Evolutionary conservation across 2,797 vertebrate genomes (phyloP), one percentile per base, ranked within the genome.

Genomic region (Galaxias olidus): DNA sequence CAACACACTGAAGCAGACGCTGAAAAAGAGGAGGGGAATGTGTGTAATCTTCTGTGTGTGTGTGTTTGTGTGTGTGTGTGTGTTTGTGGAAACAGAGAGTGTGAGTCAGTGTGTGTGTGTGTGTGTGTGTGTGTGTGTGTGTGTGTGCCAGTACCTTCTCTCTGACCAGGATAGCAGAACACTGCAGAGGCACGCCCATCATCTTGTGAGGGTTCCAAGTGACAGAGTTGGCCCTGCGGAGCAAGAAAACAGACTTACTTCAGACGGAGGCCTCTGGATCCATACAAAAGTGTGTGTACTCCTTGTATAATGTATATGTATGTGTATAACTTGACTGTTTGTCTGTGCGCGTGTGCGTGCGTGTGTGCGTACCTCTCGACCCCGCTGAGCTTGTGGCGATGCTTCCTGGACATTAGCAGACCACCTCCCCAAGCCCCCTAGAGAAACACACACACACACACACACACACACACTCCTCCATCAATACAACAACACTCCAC

Each of bases 131-230:
- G 66, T 48, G 67, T 65, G 41, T 18, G 13, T 45, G 52, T 52
- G 54, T 63, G 40, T 40, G 42, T 52, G 4, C 17, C 8, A 45
- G 87, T 70, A 99, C 98, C 96, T 98, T 98, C 83, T 99, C 97
- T 84, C 92, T 93, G 85, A 99, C 93, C 63, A 99, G 94, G 87
- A 99, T 96, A 67, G 97, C 96, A 1, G 98, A 99, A 73, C 97
- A 99, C 81, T 99, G 98, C 47, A 99, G 89, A 52, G 97, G 92
- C 68, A 96, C 98, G 0, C 96, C 96, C 97, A 99, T 98, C 96
- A 99, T 98, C 91, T 99, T 99, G 87, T 99, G 98, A 57, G 98
- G 98, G 82, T 96, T 96, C 94, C 95, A 96, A 66, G 94, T 96
- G 71, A 96, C 94, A 1, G 95, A 96, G 80, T 91, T 92, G 78